Conservation (phyloP, 2,797 vertebrate species). For the Novumbra hubbsi region DNA sequence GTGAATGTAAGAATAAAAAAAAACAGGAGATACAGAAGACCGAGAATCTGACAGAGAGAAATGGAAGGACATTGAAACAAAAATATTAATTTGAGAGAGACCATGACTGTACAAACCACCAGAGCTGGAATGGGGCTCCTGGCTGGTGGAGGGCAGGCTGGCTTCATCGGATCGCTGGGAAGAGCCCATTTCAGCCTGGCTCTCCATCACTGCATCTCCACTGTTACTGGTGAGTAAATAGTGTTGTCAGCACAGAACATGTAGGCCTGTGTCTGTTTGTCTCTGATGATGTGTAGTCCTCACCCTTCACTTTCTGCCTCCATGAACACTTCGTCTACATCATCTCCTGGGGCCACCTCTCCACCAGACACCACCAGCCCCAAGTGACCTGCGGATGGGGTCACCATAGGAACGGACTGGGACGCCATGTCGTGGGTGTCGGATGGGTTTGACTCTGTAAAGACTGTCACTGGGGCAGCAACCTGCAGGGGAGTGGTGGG, state of each 20-base stretch:
- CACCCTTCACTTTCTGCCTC: slow-evolving; percentile 91
- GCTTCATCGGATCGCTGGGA: slow-evolving; percentile 85
- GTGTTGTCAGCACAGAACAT: neutral
- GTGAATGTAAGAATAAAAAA: too few species aligned
- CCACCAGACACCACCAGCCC: neutral
- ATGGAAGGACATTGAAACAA: too few species aligned
- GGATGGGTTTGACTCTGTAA: slow-evolving; percentile 87
- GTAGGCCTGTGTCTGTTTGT: too few species aligned
- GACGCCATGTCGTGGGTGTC: slow-evolving; percentile 89
- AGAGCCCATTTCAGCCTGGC: slow-evolving; percentile 83
- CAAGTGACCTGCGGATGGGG: slow-evolving; percentile 82
- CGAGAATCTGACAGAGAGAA: neutral
- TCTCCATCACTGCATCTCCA: slow-evolving; percentile 85
- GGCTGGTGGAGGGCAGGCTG: slow-evolving; percentile 92
- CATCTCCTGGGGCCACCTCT: slow-evolving; percentile 76
- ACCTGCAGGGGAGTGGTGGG: slow-evolving; percentile 95
- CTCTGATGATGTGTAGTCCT: slow-evolving; percentile 22
- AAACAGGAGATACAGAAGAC: neutral
- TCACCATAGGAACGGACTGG: slow-evolving; percentile 97
- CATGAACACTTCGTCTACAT: slow-evolving; percentile 94
- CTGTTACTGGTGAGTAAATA: slow-evolving; percentile 56
- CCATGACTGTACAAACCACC: slow-evolving; percentile 70
- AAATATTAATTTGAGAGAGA: neutral
- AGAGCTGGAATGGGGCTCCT: slow-evolving; percentile 86
- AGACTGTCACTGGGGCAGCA: slow-evolving; percentile 95